Evolutionary conservation across 2,113 vertebrate genomes (phyloP).

Genomic region (Otus sunia): DNA sequence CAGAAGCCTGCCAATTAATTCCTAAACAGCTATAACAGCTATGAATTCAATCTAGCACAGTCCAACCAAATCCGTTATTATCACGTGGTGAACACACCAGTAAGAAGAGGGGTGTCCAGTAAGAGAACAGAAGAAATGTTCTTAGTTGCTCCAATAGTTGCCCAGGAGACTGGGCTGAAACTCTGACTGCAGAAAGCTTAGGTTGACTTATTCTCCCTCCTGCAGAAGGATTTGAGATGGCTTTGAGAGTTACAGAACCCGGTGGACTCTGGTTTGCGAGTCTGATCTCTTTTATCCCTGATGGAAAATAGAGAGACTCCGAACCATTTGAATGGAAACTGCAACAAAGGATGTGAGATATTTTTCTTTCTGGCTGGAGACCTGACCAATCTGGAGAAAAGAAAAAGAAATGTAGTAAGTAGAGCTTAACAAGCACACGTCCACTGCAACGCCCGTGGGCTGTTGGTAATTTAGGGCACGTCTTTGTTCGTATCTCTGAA

Average conservation of each 20-base stretch:
- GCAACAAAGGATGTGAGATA: not conserved
- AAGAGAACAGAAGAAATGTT: not conserved
- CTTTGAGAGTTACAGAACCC: not conserved
- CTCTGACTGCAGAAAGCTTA: not conserved
- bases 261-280: not conserved
- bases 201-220: not conserved
- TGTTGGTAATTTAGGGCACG: not conserved
- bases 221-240: not conserved
- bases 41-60: not conserved
- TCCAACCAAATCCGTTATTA: not conserved
- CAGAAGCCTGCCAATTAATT: not conserved
- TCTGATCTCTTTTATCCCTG: not conserved
- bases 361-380: not conserved
- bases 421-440: not conserved
- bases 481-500: not conserved
- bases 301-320: not conserved
- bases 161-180: not conserved
- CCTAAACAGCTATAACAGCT: not conserved
- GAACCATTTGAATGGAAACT: not conserved
- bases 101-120: not conserved
- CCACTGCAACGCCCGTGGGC: accelerated
- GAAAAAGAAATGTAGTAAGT: not conserved
- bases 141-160: not conserved
- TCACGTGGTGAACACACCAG: not conserved
- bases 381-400: not conserved